These are phyloP conservation scores for Peromyscus nudipes DNA, from an alignment of 2,797 vertebrate genomes.

Conservation along the genomic window DNA sequence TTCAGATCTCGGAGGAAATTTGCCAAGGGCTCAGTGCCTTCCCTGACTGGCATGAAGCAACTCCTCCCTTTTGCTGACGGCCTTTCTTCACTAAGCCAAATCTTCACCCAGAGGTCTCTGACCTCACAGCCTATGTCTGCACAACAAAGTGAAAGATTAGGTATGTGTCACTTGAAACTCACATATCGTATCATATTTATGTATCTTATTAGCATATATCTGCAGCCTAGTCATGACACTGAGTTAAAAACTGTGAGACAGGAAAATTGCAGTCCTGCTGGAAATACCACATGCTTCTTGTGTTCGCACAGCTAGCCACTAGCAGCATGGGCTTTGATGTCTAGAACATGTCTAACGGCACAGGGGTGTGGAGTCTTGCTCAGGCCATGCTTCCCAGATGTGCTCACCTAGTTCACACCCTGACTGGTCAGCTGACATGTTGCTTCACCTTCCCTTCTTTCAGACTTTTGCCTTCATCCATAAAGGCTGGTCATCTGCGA, in stretches of 20 bases:
- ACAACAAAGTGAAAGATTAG: background rate
- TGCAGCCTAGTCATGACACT: background rate
- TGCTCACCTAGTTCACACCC: background rate
- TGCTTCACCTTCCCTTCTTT: background rate
- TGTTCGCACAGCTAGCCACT: background rate
- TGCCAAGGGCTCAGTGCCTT: too few species aligned
- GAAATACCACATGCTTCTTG: background rate
- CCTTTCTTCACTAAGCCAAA: background rate
- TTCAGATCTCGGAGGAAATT: background rate
- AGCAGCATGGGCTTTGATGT: too few species aligned
- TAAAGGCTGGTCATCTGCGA: background rate
- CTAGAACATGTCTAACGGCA: background rate
- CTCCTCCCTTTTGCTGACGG: background rate
- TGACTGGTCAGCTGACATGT: background rate
- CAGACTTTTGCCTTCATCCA: background rate
- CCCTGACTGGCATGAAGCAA: background rate
- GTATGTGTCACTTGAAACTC: background rate
- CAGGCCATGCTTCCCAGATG: too few species aligned
- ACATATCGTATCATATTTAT: background rate
- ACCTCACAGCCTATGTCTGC: background rate
- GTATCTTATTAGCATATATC: background rate
- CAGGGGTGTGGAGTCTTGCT: background rate
- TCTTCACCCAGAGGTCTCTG: background rate
- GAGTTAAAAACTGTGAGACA: background rate
- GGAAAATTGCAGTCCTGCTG: background rate